These are phyloP conservation scores for Mohoua ochrocephala DNA, from an alignment of 2,113 vertebrate species.

Conservation along the genomic window DNA sequence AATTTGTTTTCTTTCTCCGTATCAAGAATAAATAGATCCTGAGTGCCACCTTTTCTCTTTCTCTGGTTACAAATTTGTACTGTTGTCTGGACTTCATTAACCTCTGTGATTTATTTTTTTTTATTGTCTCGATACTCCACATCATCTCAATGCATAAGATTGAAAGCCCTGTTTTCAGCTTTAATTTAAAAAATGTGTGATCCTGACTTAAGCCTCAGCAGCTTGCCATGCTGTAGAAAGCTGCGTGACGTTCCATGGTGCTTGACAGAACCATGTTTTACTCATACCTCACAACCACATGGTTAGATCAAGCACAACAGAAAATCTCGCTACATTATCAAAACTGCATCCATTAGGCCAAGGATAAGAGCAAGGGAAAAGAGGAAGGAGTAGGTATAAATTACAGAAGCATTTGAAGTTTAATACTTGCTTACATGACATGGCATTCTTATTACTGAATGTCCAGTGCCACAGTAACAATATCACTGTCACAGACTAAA, in stretches of 20 bases:
- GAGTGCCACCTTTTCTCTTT: conserved; percentile 54
- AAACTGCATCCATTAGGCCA: conserved; percentile 92
- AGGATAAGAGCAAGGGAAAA: conserved; percentile 76
- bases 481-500: conserved; percentile 63
- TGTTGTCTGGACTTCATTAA: conserved; percentile 43
- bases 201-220: conserved; percentile 81
- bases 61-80: conserved; percentile 5
- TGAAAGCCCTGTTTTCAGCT: conserved; percentile 63
- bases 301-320: conserved; percentile 99
- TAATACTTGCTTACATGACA: conserved; percentile 67
- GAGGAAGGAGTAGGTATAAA: conserved; percentile 62
- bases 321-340: conserved; percentile 93
- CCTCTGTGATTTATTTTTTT: conserved; percentile 31
- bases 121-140: conserved; percentile 46
- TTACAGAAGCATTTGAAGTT: conserved; percentile 51
- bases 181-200: conserved; percentile 64
- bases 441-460: conserved; percentile 71
- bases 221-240: conserved; percentile 95
- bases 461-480: conserved; percentile 65
- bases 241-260: conserved; percentile 99
- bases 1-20: conserved; percentile 54
- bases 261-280: conserved; percentile 99
- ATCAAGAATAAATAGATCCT: conserved; percentile 60
- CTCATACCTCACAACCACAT: conserved; percentile 98
- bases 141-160: conserved; percentile 56